phyloP scores from a whole-genome alignment of 2,888 invertebrate genomes.

The Eristalinus sepulchralis region DNA sequence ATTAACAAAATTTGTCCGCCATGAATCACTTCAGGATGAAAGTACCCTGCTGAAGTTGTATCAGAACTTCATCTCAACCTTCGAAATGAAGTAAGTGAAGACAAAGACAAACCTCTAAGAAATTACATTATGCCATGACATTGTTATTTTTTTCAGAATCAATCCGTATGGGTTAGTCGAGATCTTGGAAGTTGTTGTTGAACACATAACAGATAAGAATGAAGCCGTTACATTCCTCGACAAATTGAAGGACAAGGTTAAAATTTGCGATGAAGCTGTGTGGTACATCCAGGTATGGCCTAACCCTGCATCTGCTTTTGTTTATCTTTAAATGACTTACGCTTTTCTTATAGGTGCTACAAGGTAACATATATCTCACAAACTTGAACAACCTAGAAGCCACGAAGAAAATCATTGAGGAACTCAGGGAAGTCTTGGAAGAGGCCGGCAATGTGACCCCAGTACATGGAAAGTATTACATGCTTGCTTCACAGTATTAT shows the following conservation, averaged over 20 bases:
- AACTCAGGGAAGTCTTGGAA: constrained; percentile 91
- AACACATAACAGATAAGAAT: constrained; percentile 89
- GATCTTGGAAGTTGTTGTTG: constrained; percentile 89
- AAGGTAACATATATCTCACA: constrained; percentile 90
- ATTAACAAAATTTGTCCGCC: constrained; percentile 89
- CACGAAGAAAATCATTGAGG: constrained; percentile 92
- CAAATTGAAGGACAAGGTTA: constrained; percentile 93
- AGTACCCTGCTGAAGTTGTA: constrained; percentile 92
- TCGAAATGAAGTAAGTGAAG: constrained; percentile 65
- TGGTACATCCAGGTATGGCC: constrained; percentile 82
- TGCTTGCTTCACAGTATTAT: constrained; percentile 95
- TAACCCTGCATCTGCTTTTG: background rate
- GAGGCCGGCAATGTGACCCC: constrained; percentile 95
- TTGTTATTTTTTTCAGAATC: constrained; percentile 41
- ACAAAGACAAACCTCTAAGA: background rate
- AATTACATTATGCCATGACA: background rate
- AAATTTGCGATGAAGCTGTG: constrained; percentile 92
- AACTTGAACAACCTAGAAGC: constrained; percentile 89
- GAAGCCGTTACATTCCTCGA: constrained; percentile 94
- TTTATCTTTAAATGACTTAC: constrained; percentile 6
- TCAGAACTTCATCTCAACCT: constrained; percentile 89
- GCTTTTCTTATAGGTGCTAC: constrained; percentile 84
- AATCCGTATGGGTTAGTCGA: constrained; percentile 81
- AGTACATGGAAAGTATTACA: constrained; percentile 96
- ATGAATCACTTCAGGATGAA: constrained; percentile 88